Conservation (phyloP, 2,113 vertebrate species). For the Eidolon helvum region DNA sequence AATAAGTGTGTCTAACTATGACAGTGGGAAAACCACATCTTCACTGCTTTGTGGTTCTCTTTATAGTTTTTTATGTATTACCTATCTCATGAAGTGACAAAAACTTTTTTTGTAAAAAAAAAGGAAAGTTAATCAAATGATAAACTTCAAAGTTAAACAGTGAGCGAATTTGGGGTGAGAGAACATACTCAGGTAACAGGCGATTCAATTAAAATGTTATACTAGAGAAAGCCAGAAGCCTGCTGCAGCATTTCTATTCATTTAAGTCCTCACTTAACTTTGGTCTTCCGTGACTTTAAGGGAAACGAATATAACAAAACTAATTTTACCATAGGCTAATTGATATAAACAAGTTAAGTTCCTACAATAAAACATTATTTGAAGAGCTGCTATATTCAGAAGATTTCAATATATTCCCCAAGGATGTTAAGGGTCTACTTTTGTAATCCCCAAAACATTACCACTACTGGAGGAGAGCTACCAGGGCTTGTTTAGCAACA, state of each 20-base stretch:
- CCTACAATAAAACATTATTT: not conserved
- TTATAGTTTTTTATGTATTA: slow-evolving; percentile 40
- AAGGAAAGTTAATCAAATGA: not conserved
- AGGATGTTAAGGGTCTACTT: slow-evolving; percentile 22
- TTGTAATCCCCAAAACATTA: not conserved
- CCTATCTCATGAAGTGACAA: slow-evolving; percentile 34
- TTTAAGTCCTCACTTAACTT: not conserved
- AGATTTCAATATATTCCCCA: not conserved
- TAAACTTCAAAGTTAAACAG: slow-evolving; percentile 28
- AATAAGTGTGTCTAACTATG: slow-evolving; percentile 3
- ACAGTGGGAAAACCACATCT: slow-evolving; percentile 46
- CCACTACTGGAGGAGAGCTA: not conserved
- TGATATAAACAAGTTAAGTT: not conserved
- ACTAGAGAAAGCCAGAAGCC: not conserved
- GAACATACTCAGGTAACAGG: not conserved
- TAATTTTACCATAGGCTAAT: not conserved
- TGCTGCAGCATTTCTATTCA: not conserved
- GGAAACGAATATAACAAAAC: not conserved
- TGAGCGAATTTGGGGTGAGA: not conserved
- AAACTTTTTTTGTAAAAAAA: not conserved
- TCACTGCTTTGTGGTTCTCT: slow-evolving; percentile 48
- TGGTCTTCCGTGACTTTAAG: not conserved
- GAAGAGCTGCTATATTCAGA: not conserved
- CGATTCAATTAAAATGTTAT: not conserved
- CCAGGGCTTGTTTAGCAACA: slow-evolving; percentile 28